Evolutionary conservation across 2,888 invertebrate genomes (phyloP).

Genomic region (Nectonema munidae): DNA sequence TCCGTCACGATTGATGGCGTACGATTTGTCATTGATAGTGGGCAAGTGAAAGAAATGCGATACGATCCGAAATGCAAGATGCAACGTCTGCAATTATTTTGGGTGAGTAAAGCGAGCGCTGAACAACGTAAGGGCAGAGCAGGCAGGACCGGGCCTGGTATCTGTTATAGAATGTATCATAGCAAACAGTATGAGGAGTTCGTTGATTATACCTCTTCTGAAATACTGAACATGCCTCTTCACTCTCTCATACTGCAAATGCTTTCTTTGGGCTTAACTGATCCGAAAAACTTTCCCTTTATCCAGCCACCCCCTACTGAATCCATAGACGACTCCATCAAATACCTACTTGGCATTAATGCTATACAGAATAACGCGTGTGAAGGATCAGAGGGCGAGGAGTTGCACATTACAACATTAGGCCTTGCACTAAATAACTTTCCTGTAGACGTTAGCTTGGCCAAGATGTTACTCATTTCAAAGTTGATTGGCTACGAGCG

Average conservation of each 20-base stretch:
- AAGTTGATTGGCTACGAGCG: constrained; percentile 40
- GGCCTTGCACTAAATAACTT: constrained; percentile 52
- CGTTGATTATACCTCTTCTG: constrained; percentile 54
- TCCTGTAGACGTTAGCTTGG: constrained; percentile 69
- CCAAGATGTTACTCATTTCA: constrained; percentile 57
- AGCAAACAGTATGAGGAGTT: constrained; percentile 45
- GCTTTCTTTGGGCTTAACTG: constrained; percentile 63
- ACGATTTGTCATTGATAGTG: constrained; percentile 77
- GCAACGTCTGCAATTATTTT: constrained; percentile 30
- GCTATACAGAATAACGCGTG: constrained; percentile 15
- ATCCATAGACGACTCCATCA: constrained; percentile 49
- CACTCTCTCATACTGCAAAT: constrained; percentile 62
- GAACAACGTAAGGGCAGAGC: constrained; percentile 56
- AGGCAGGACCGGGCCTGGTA: constrained; percentile 44
- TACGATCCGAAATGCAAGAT: constrained; percentile 62
- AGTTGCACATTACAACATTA: constrained; percentile 42
- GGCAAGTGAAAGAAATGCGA: constrained; percentile 73
- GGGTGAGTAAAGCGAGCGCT: constrained; percentile 82
- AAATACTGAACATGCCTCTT: constrained; percentile 45
- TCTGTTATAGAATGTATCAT: constrained; percentile 43
- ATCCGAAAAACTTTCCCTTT: constrained; percentile 53
- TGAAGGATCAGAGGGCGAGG: constrained; percentile 12
- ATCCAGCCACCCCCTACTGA: constrained; percentile 56
- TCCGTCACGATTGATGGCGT: constrained; percentile 92
- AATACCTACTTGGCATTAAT: constrained; percentile 49